Evolutionary conservation across 2,113 vertebrate genomes (phyloP), one percentile per base, ranked within the genome.

Genomic region (Spermophilus dauricus): DNA sequence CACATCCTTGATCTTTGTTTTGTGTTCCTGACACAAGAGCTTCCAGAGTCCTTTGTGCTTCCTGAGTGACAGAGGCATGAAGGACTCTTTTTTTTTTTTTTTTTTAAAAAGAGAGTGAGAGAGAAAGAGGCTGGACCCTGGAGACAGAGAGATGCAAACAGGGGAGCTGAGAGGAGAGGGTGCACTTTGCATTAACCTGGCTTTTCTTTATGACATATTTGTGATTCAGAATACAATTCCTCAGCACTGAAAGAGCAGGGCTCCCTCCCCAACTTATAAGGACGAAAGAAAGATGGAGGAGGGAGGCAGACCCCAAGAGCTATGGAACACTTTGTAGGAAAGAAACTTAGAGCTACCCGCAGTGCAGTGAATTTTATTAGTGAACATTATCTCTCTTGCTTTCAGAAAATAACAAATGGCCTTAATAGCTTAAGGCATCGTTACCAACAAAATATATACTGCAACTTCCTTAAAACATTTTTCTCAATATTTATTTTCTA

Each of bases 321-420:
- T 84, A 65, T 39, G 85, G 84, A 96, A 58, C 58, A 89, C 70
- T 95, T 95, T 89, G 75, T 69, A 94, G 61, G 20, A 77, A 97
- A 89, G 53, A 92, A 95, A 83, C 70, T 91, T 86, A 73, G 65
- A 93, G 75, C 56, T 84, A 87, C 70, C 34, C 0, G 2, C 92
- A 97, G 69, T 67, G 63, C 12, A 39, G 58, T 89, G 89, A 93
- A 97, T 97, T 98, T 97, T 97, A 96, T 96, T 96, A 97, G 95
- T 45, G 51, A 97, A 51, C 75, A 95, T 97, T 96, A 95, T 96
- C 94, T 95, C 80, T 92, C 65, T 95, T 96, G 86, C 75, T 97
- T 98, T 91, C 96, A 97, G 93, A 97, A 98, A 94, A 98, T 97
- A 97, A 97, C 83, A 97, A 97, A 98, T 92, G 82, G 63, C 82